phyloP scores from a whole-genome alignment of 2,113 vertebrate genomes.

The Cochlearius cochlearius region DNA sequence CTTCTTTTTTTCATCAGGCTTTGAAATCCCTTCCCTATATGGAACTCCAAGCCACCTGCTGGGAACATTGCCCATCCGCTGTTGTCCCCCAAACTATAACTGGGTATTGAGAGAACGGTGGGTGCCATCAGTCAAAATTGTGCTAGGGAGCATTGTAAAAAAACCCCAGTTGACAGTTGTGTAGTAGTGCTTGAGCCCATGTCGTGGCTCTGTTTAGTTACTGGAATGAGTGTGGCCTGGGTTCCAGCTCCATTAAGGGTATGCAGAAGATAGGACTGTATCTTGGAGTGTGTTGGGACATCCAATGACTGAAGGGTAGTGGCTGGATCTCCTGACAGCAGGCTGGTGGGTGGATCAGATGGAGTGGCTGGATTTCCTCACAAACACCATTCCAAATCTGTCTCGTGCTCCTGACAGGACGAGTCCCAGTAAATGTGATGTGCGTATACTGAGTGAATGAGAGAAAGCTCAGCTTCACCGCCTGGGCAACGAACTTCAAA shows the following conservation, averaged over 20 bases:
- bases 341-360: background rate
- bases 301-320: background rate
- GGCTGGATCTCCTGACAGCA: background rate
- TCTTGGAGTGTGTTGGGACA: background rate
- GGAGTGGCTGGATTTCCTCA: background rate
- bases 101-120: background rate
- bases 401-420: background rate
- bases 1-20: background rate
- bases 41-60: background rate
- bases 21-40: background rate
- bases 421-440: background rate
- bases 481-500: background rate
- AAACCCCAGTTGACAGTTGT: fast-evolving
- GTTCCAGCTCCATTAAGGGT: background rate
- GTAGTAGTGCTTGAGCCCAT: background rate
- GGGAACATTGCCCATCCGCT: background rate
- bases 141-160: background rate
- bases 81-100: background rate
- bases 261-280: background rate
- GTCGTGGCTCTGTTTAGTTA: background rate
- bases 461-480: background rate
- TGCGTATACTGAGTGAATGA: background rate
- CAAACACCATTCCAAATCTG: background rate
- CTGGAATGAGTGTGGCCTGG: background rate
- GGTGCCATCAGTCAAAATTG: background rate